Evolutionary conservation across 2,113 vertebrate genomes (phyloP), one percentile per base, ranked within the genome.

Genomic region (Microtus ochrogaster): DNA sequence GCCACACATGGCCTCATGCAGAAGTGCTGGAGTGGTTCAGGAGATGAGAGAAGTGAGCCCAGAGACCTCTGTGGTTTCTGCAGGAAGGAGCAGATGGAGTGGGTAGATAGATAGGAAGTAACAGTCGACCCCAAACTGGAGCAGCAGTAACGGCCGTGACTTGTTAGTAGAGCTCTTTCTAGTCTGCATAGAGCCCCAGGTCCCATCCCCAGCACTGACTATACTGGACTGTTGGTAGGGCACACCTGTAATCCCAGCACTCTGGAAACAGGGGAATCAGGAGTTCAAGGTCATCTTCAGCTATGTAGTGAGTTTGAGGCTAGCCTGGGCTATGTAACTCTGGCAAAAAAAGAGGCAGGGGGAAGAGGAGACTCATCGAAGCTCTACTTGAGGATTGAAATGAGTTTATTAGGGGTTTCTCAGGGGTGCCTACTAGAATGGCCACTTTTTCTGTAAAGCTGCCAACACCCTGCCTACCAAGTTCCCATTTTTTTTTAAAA

Each of bases 31-130:
- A 7, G 39, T 30, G 2, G 2, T 17, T n/a, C 17, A 16, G n/a
- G 66, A 88, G 63, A 36, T 47, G 22, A 79, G 44, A 68, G 17
- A 16, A n/a, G 26, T 10, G 2, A 19, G 21, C 44, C 14, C 6
- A n/a, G 74, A 73, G 74, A 0, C 65, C 17, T 36, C 30, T 26
- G 14, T 30, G 55, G n/a, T 49, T 58, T 77, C 39, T 12, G 0
- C 5, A 47, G 14, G 86, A 52, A 72, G 41, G 36, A 73, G 13
- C 2, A 44, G 47, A 26, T 12, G 4, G 36, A 39, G 0, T 0
- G 72, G 24, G 7, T 33, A 28, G 36, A 33, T 26, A 49, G 44
- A n/a, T 49, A 47, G 7, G 17, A 24, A 86, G 63, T 22, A 49
- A 49, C 84, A 26, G 17, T 47, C 49, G 44, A 58, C 17, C 41